Percentiles rank a stretch among this genome's conserved stretches.
Evolutionary conservation across 2,113 vertebrate species (phyloP).

Genomic region (Sphyrna mokarran): DNA sequence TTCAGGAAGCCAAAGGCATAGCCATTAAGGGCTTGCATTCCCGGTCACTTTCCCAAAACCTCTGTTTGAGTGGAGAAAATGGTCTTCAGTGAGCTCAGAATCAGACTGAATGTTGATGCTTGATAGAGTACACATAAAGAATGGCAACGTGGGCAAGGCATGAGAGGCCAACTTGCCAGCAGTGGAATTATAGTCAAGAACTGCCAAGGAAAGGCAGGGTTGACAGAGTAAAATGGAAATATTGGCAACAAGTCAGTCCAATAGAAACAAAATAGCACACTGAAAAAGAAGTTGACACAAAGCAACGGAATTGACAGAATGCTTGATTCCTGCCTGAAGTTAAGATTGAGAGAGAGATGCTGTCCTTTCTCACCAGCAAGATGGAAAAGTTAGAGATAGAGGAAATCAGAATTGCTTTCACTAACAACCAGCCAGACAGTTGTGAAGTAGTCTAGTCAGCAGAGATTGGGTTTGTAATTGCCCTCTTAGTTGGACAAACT

Average conservation of each 20-base stretch:
- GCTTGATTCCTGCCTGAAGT: neutral
- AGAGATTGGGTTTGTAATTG: neutral
- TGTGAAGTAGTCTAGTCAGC: neutral
- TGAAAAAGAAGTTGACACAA: neutral
- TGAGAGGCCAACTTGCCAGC: neutral
- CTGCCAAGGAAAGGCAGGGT: neutral
- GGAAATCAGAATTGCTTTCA: neutral
- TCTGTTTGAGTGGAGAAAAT: neutral
- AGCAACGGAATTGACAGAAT: neutral
- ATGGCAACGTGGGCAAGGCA: neutral
- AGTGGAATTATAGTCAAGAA: neutral
- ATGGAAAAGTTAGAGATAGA: neutral
- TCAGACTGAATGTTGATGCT: neutral
- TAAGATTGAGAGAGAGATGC: neutral
- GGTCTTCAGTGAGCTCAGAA: neutral
- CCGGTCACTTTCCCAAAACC: neutral
- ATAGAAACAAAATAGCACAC: neutral
- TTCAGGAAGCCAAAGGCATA: neutral
- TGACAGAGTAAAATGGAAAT: neutral
- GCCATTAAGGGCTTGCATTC: neutral
- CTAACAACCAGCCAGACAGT: neutral
- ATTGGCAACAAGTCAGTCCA: neutral
- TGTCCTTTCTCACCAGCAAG: neutral
- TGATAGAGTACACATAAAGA: neutral
- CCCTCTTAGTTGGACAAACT: neutral